phyloP scores from a whole-genome alignment of 2,797 vertebrate genomes.

The Propithecus perrieri region DNA sequence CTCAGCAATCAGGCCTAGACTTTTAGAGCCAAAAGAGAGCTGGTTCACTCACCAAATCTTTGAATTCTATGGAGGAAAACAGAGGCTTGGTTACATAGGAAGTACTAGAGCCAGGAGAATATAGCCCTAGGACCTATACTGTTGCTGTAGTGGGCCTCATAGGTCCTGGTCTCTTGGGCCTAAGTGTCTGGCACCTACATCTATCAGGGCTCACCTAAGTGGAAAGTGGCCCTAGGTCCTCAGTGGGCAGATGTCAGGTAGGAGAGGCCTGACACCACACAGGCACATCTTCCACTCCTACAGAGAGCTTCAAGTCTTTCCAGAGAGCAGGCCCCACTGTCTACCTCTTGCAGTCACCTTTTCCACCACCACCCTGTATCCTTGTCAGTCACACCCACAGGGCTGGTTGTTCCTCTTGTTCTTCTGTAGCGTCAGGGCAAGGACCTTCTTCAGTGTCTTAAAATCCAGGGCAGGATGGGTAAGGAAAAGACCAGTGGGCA shows the following conservation, averaged over 20 bases:
- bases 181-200: background rate
- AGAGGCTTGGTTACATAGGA: background rate
- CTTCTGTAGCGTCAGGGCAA: constrained; percentile 10
- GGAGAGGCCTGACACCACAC: background rate
- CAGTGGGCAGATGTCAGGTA: background rate
- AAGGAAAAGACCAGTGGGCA: background rate
- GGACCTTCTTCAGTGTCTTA: background rate
- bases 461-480: background rate
- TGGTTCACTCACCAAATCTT: background rate
- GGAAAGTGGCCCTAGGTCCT: background rate
- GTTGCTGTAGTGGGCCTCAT: background rate
- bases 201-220: background rate
- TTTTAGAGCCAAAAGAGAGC: background rate
- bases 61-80: background rate
- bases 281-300: background rate
- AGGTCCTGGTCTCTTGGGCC: background rate
- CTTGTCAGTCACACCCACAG: background rate
- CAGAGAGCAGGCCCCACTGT: background rate
- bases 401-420: background rate
- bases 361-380: background rate
- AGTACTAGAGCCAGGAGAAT: background rate
- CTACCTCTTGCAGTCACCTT: background rate
- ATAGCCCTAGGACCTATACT: background rate
- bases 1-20: constrained; percentile 7
- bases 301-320: background rate